Evolutionary conservation across 2,797 vertebrate genomes (phyloP).

Genomic region (Danio tinwini): DNA sequence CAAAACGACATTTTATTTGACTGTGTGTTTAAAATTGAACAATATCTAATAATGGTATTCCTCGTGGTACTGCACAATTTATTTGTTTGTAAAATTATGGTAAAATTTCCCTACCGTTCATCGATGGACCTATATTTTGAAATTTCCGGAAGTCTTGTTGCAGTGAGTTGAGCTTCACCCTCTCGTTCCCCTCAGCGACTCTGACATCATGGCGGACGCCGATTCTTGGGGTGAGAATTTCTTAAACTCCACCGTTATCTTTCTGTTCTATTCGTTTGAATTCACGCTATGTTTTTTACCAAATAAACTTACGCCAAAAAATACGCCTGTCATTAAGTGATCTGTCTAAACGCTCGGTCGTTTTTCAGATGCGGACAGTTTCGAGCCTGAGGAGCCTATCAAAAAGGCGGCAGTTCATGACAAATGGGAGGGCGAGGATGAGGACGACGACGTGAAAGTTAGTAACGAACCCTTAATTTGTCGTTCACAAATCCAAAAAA

Average conservation of each 20-base stretch:
- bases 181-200: conserved; percentile 72
- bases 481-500: background rate
- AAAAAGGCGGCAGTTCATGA: conserved; percentile 75
- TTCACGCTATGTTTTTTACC: too few species aligned
- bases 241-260: background rate
- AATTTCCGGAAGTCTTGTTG: background rate
- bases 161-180: conserved; percentile 70
- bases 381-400: conserved; percentile 76
- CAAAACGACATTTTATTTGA: too few species aligned
- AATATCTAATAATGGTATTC: background rate
- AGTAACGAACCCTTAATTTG: conserved; percentile 16
- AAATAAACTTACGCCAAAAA: too few species aligned
- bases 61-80: background rate
- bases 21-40: too few species aligned
- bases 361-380: conserved; percentile 77
- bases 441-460: conserved; percentile 86
- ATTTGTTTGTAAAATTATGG: background rate
- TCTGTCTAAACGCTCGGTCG: background rate
- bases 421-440: conserved; percentile 79
- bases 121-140: conserved; percentile 51
- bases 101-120: too few species aligned
- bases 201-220: conserved; percentile 77
- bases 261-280: background rate
- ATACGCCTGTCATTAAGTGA: background rate
- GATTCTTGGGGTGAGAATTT: conserved; percentile 81